phyloP scores from a whole-genome alignment of 2,797 vertebrate species.

The Ptychobarbus kaznakovi region DNA sequence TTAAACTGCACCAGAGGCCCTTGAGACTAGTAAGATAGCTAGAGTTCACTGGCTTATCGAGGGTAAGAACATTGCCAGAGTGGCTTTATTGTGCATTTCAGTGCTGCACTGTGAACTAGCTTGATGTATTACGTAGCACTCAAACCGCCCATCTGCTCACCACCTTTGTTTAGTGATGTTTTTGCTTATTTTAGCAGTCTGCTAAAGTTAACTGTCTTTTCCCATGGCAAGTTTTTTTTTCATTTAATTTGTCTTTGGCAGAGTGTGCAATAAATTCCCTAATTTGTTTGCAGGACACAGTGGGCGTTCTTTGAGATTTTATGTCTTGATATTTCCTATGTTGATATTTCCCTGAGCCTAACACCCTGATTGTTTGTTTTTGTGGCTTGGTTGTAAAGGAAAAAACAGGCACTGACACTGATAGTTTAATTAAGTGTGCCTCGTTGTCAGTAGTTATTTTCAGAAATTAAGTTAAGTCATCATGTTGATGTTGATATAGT shows the following conservation, averaged over 20 bases:
- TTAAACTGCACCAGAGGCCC: not conserved
- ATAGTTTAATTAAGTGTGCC: conserved; percentile 23
- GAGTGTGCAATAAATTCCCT: conserved; percentile 33
- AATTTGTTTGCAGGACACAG: conserved; percentile 49
- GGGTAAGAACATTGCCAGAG: not conserved
- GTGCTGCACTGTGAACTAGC: conserved; percentile 64
- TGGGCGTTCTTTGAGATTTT: conserved; percentile 26
- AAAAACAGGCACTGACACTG: not conserved
- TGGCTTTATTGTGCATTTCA: conserved; percentile 22
- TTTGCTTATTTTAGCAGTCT: conserved; percentile 53
- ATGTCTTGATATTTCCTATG: conserved; percentile 43
- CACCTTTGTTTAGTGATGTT: conserved; percentile 36
- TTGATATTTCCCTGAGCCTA: conserved; percentile 2
- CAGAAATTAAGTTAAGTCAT: conserved; percentile 53
- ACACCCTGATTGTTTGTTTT: conserved; percentile 2
- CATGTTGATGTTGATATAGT: conserved; percentile 46
- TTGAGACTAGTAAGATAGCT: not conserved
- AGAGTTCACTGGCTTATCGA: not conserved
- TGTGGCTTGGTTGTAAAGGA: conserved; percentile 1
- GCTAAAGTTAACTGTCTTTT: conserved; percentile 38
- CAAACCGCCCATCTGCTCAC: conserved; percentile 74
- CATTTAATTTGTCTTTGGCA: conserved; percentile 34
- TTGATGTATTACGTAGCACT: conserved; percentile 71
- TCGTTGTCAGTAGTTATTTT: conserved; percentile 63
- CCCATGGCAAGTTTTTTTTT: conserved; percentile 30